Conservation (phyloP, 2,113 vertebrate genomes). For the Oncorhynchus kisutch region DNA sequence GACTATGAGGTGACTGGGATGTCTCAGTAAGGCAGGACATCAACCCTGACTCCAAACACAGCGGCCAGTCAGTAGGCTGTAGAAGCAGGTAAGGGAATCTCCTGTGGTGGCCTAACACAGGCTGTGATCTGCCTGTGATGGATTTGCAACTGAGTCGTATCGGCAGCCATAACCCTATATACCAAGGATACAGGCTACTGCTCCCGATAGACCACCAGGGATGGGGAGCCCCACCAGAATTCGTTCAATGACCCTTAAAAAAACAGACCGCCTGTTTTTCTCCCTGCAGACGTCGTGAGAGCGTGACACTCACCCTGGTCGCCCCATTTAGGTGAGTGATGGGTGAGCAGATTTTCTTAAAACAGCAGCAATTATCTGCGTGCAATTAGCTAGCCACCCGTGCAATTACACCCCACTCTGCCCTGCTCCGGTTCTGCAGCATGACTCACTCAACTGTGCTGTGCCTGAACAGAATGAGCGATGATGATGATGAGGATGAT, state of each 20-base stretch:
- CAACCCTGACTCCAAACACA: not conserved
- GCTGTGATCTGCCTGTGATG: not conserved
- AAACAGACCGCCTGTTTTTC: slow-evolving; percentile 26
- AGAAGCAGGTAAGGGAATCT: not conserved
- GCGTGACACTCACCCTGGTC: slow-evolving; percentile 34
- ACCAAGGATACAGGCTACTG: slow-evolving; percentile 33
- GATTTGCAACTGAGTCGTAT: not conserved
- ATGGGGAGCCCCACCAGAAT: slow-evolving; percentile 41
- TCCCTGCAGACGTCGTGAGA: slow-evolving; percentile 20
- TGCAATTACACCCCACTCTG: slow-evolving; percentile 52
- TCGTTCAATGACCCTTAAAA: slow-evolving; percentile 51
- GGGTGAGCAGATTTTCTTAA: slow-evolving; percentile 63
- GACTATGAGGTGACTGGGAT: slow-evolving; percentile 32
- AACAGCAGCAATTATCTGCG: slow-evolving; percentile 69
- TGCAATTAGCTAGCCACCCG: slow-evolving; percentile 56
- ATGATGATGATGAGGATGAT: slow-evolving; percentile 44
- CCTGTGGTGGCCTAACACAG: not conserved
- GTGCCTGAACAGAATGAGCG: slow-evolving; percentile 20
- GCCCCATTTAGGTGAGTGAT: slow-evolving; percentile 69
- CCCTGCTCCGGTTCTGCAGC: slow-evolving; percentile 28
- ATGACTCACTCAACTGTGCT: slow-evolving; percentile 22
- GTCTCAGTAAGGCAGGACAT: not conserved
- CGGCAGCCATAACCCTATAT: not conserved
- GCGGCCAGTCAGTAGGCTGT: not conserved
- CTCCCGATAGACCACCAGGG: slow-evolving; percentile 61